A percentile compares a stretch with the other conserved stretches of the same genome.
These are phyloP conservation scores for Bos javanicus DNA, from an alignment of 2,113 vertebrate species.

Conservation along the genomic window DNA sequence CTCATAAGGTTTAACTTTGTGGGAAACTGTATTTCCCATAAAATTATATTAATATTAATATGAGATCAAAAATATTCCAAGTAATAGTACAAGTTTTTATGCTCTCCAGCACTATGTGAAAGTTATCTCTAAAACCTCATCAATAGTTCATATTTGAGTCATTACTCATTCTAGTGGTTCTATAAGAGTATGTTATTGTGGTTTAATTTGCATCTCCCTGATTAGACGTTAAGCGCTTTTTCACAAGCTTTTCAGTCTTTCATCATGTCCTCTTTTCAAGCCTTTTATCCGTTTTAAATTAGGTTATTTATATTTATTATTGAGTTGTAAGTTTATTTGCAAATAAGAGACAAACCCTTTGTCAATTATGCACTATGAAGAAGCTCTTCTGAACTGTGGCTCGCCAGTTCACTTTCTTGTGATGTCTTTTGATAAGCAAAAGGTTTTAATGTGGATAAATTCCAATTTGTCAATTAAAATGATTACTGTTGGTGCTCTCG, in stretches of 20 bases:
- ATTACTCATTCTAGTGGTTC: background rate
- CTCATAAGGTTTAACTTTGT: background rate
- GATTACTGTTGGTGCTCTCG: background rate
- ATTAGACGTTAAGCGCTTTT: background rate
- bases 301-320: background rate
- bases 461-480: background rate
- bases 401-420: background rate
- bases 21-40: background rate
- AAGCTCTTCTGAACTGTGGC: background rate
- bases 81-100: background rate
- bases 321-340: background rate
- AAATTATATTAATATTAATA: background rate
- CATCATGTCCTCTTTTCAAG: background rate
- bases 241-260: background rate
- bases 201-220: background rate
- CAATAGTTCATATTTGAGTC: background rate
- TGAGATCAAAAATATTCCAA: background rate
- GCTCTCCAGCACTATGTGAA: background rate
- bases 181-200: background rate
- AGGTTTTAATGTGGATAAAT: background rate
- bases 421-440: background rate
- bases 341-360: background rate
- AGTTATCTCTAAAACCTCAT: background rate
- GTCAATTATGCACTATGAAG: background rate
- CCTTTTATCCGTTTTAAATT: background rate